Base-by-base conservation (phyloP, 1,140 invertebrate species). In the Leguminivora glycinivorella region DNA sequence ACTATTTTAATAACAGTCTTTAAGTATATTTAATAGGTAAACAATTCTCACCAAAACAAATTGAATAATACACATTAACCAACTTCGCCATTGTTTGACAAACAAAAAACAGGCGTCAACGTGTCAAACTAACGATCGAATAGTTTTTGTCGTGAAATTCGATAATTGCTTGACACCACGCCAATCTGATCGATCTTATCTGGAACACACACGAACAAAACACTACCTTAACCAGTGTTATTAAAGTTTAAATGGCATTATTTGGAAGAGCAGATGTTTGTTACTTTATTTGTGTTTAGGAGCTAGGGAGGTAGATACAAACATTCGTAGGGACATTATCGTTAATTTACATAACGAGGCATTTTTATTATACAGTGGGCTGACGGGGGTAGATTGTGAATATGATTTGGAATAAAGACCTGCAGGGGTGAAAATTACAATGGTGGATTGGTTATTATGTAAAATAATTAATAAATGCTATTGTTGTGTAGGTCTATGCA, bases 111-210 rank as follows among this genome's bases (percentile, higher is more conserved):
- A 22, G 43, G 43, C 43, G 43, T 63, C 26, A 29, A 29, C 26
- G 7, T 19, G 58, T 63, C 58, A 29, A 63, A 63, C 25, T 63
- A 63, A 63, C 58, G 25, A 63, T 7, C 58, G 26, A 63, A 34
- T 63, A 63, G 26, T 63, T 63, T 63, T 31, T 63, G 58, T 63
- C 31, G 58, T 63, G 58, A 63, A 63, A 63, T 63, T 63, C 58
- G 58, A 63, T 63, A 63, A 63, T 63, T 63, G 58, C 58, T 17
- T 29, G 25, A 29, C 58, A 63, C 24, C 4, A 25, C 58, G 58
- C 14, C 58, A 29, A 60, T 60, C 58, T 63, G 58, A 63, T 29
- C 26, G 58, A 63, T 34, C n/a, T 22, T 31, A 63, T 63, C 58
- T 17, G 4, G 12, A 0, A 17, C 29, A 60, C 1, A 17, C 22